Percentiles rank a stretch among this genome's conserved stretches.
phyloP scores from a whole-genome alignment of 2,888 invertebrate species.

The Abrostola triplasia region DNA sequence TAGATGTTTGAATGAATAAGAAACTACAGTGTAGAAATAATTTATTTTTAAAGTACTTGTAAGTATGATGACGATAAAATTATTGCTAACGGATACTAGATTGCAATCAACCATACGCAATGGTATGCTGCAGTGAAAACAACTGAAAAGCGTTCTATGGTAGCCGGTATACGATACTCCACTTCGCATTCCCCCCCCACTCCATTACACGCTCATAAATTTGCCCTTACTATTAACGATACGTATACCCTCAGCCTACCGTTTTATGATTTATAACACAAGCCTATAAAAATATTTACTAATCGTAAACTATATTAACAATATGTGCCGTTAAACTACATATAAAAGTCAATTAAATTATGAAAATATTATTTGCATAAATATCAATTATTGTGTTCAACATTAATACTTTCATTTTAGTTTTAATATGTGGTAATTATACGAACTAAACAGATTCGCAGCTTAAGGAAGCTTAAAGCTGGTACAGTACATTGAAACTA shows the following conservation, averaged over 20 bases:
- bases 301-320: conserved; percentile 19
- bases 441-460: background rate
- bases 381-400: too few species aligned
- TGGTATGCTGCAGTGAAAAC: conserved; percentile 13
- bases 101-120: conserved; percentile 9
- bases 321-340: too few species aligned
- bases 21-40: background rate
- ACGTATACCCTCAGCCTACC: conserved; percentile 21
- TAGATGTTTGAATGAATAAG: background rate
- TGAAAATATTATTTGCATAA: too few species aligned
- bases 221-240: conserved; percentile 32
- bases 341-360: too few species aligned
- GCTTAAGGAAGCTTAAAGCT: background rate
- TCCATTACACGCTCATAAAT: conserved; percentile 36
- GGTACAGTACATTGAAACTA: conserved; percentile 7
- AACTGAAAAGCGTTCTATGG: background rate
- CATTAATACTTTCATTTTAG: too few species aligned
- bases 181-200: too few species aligned
- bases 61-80: conserved; percentile 21
- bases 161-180: too few species aligned
- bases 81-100: conserved; percentile 19
- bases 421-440: too few species aligned
- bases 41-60: too few species aligned
- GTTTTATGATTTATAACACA: conserved; percentile 37
- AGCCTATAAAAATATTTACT: conserved; percentile 24